Base-by-base conservation (phyloP, 2,888 invertebrate species). In the Temnothorax unifasciatus region DNA sequence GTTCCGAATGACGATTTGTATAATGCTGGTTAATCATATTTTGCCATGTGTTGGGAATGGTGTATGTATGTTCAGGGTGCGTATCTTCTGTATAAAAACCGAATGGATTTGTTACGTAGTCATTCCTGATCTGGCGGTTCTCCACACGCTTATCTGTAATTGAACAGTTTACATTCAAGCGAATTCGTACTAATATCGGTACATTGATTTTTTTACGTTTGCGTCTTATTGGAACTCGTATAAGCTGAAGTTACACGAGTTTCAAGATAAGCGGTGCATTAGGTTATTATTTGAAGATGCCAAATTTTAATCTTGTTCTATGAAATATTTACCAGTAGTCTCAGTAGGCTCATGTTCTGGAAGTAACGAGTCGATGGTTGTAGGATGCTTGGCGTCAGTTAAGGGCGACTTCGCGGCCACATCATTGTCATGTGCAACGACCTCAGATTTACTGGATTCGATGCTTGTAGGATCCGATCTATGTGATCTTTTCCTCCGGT, bases 321-420 rank as follows among this genome's bases (percentile, higher is more conserved):
- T 63, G 34, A 2, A 6, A 8, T 59, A 74, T 57, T 82, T 76
- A 83, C 85, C 50, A 38, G 83, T 34, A 21, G 64, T 57, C 34
- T 63, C 18, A 9, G 50, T 74, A 38, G 64, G 44, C n/a, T 84
- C 54, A 18, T 64, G 59, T n/a, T 74, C 47, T 71, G 74, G 81
- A 83, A 41, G 76, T 68, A 68, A 71, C 29, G 83, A 86, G 83
- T 88, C 84, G 38, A 73, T 79, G 69, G 82, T 59, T 61, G 74
- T 38, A 44, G 57, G 9, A 11, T 18, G 6, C 41, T 76, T 18
- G 1, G 41, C 25, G 29, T 21, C 18, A 15, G 63, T 83, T 90
- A 92, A 13, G 91, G 92, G 11, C 91, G 91, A 21, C 86, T 90
- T 77, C 93, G 86, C 5, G 91, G 92, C 91, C 90, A 92, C 74